These are phyloP conservation scores for Promerops cafer DNA, from an alignment of 2,113 vertebrate genomes.

Conservation along the genomic window DNA sequence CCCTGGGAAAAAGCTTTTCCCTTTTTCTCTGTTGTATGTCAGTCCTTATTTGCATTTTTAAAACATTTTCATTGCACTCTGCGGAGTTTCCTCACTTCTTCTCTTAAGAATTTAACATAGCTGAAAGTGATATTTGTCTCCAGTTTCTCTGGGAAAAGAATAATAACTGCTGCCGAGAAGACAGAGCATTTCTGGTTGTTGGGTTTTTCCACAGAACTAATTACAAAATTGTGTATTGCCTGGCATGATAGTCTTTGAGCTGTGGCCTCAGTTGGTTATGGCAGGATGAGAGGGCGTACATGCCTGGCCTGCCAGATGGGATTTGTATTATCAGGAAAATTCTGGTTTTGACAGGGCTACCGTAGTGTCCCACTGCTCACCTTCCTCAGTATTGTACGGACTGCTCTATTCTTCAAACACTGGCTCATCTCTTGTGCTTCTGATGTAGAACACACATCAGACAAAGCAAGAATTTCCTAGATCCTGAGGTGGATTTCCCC, in stretches of 20 bases:
- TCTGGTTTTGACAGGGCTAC: constrained; percentile 36
- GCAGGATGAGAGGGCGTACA: background rate
- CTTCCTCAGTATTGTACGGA: background rate
- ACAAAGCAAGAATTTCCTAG: constrained; percentile 1
- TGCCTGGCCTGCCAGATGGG: background rate
- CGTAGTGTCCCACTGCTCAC: background rate
- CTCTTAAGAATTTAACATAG: constrained; percentile 20
- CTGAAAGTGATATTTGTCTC: constrained; percentile 37
- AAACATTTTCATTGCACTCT: constrained; percentile 51
- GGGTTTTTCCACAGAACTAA: background rate
- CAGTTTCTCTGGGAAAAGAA: constrained; percentile 16
- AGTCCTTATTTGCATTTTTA: constrained; percentile 52
- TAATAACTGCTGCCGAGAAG: background rate
- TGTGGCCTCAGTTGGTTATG: background rate
- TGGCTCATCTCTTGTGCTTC: background rate
- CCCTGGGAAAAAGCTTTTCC: background rate
- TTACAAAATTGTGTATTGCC: background rate
- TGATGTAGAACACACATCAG: background rate
- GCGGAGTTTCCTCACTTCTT: constrained; percentile 20
- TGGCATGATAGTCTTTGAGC: background rate
- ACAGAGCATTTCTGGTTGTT: constrained; percentile 5
- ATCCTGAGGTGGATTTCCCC: constrained; percentile 9
- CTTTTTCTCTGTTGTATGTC: constrained; percentile 13
- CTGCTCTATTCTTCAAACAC: background rate
- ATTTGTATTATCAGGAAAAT: constrained; percentile 47